A percentile compares a stretch with the other conserved stretches of the same genome.
Evolutionary conservation across 2,797 vertebrate species (phyloP).

Genomic region (Hafferia zeledoni): DNA sequence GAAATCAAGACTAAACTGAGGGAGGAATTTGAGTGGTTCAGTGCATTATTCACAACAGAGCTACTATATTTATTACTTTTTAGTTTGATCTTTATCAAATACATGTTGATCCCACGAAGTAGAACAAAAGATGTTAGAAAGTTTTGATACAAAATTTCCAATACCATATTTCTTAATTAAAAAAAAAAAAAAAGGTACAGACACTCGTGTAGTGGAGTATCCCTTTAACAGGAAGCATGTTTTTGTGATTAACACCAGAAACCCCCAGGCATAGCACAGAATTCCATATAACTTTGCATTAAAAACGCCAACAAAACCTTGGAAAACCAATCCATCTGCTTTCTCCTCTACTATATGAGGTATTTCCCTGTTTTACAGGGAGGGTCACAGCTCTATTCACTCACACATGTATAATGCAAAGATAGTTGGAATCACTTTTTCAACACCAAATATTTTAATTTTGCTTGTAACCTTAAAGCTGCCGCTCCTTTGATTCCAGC

Average conservation of each 20-base stretch:
- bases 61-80: background rate
- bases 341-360: background rate
- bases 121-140: background rate
- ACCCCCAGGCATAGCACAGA: fast-evolving
- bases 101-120: background rate
- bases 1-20: background rate
- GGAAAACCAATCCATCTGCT: background rate
- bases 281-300: background rate
- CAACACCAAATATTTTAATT: background rate
- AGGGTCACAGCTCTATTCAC: background rate
- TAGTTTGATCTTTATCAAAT: background rate
- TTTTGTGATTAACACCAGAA: background rate
- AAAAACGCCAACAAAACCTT: background rate
- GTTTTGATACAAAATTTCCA: background rate
- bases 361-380: background rate
- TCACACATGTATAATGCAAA: background rate
- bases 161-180: background rate
- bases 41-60: background rate
- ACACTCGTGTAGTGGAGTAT: fast-evolving
- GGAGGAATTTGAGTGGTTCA: background rate
- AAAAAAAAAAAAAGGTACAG: background rate
- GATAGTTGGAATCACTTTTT: background rate
- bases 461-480: background rate
- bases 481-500: background rate
- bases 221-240: background rate